Percentiles rank a stretch among this genome's conserved stretches.
These are phyloP conservation scores for Epiperipatus broadwayi DNA, from an alignment of 2,888 invertebrate species.

Conservation along the genomic window DNA sequence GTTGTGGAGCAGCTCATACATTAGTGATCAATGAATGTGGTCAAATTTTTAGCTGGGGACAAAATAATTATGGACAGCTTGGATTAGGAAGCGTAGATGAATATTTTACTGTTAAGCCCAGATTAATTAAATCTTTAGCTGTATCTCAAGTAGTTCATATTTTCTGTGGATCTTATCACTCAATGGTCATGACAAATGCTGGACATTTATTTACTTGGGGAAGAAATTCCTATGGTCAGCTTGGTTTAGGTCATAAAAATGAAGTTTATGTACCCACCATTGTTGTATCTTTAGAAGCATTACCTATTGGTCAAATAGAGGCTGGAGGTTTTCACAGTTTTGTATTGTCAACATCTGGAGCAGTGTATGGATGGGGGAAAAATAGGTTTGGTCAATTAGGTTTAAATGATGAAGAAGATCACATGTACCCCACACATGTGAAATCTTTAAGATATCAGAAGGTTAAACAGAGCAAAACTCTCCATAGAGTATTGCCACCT, in stretches of 20 bases:
- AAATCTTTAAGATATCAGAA: too few species aligned
- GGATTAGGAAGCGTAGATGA: constrained; percentile 19
- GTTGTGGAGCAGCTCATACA: constrained; percentile 61
- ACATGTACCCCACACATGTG: too few species aligned
- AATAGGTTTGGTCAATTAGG: constrained; percentile 66
- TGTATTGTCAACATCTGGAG: constrained; percentile 56
- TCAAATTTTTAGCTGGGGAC: constrained; percentile 69
- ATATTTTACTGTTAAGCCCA: too few species aligned
- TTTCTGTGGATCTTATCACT: constrained; percentile 62
- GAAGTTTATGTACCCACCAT: constrained; percentile 45
- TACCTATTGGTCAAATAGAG: constrained; percentile 56
- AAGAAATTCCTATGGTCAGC: constrained; percentile 48
- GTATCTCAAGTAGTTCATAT: constrained; percentile 62
- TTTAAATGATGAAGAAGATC: constrained; percentile 46
- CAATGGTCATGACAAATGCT: constrained; percentile 60
- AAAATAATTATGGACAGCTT: constrained; percentile 27
- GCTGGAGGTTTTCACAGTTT: constrained; percentile 66
- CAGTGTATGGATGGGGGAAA: constrained; percentile 72
- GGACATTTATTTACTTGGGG: constrained; percentile 76
- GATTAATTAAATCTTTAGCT: constrained; percentile 50
- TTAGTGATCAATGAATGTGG: constrained; percentile 74
- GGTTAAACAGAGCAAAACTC: too few species aligned
- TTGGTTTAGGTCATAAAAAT: constrained; percentile 64
- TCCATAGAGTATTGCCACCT: too few species aligned
- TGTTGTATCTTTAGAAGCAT: constrained; percentile 45